A percentile compares a stretch with the other conserved stretches of the same genome.
These are phyloP conservation scores for Datnioides undecimradiatus DNA, from an alignment of 2,113 vertebrate species.

Conservation along the genomic window DNA sequence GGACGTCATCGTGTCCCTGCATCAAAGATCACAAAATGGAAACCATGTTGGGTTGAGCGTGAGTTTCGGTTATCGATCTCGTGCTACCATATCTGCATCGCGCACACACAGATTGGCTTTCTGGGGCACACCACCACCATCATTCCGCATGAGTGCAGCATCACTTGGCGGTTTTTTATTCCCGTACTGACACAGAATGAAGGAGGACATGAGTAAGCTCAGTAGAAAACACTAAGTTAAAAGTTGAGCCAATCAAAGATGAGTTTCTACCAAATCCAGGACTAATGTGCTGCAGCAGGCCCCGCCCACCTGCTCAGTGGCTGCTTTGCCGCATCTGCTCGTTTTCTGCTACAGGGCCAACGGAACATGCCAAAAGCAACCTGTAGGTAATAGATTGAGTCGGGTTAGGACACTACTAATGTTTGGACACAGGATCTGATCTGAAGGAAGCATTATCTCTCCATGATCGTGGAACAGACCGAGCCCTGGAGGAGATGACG, in stretches of 20 bases:
- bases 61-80: no score
- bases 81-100: not conserved
- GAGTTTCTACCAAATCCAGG: constrained; percentile 38
- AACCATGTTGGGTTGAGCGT: no score
- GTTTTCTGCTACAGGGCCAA: not conserved
- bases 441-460: constrained; percentile 9
- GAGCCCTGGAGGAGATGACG: not conserved
- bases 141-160: not conserved
- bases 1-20: no score
- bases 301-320: not conserved
- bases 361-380: constrained; percentile 15
- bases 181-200: not conserved
- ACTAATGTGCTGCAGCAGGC: not conserved
- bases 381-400: not conserved
- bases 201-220: not conserved
- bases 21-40: no score
- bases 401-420: not conserved
- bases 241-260: not conserved
- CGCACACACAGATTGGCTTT: not conserved
- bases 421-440: not conserved
- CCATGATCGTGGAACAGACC: not conserved
- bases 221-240: constrained; percentile 1
- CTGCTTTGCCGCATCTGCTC: constrained; percentile 17
- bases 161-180: constrained; percentile 33
- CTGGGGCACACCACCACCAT: not conserved